Base-by-base conservation (phyloP, 2,797 vertebrate species). In the Channa striata region DNA sequence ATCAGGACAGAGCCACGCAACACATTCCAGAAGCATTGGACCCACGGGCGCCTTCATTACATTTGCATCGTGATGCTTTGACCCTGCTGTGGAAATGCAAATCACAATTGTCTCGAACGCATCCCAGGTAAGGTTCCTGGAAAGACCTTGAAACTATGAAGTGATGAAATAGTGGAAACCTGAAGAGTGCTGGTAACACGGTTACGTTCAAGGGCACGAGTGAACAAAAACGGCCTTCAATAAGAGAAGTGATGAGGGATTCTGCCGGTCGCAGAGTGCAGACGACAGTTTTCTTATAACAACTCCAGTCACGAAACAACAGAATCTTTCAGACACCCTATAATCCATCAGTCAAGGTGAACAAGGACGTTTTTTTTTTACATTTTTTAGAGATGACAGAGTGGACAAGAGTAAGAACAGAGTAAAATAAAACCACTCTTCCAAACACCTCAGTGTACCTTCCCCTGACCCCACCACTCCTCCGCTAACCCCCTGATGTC, bases 381-480 rank as follows among this genome's bases (percentile, higher is more conserved):
- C n/a, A n/a, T n/a, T n/a, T 50, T 44, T 21, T 61, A 72, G 14
- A 43, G 13, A 33, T 8, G 13, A 14, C 39, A 3, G 53, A 25
- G 13, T 9, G 13, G 19, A 10, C 1, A 1, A 17, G 16, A 50
- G 12, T 3, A 0, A 68, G 48, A n/a, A 37, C 39, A 77, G 50
- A 54, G 57, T 47, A 59, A 77, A 5, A 49, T 9, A 44, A 20
- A 30, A 49, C 77, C 51, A 79, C 89, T 81, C 77, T 64, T 67
- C 66, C 56, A 87, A 90, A 89, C 78, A 82, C 62, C 70, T 75
- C 71, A 30, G 62, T 51, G 56, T 74, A 73, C 57, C 77, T 69
- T 75, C 72, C 66, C 57, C 56, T 59, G 85, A 90, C 87, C 84
- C 64, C 39, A 0, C 61, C 43, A 70, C 72, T 80, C 59, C 52